Conservation (phyloP, 2,888 invertebrate species). For the Pherbina coryleti region DNA sequence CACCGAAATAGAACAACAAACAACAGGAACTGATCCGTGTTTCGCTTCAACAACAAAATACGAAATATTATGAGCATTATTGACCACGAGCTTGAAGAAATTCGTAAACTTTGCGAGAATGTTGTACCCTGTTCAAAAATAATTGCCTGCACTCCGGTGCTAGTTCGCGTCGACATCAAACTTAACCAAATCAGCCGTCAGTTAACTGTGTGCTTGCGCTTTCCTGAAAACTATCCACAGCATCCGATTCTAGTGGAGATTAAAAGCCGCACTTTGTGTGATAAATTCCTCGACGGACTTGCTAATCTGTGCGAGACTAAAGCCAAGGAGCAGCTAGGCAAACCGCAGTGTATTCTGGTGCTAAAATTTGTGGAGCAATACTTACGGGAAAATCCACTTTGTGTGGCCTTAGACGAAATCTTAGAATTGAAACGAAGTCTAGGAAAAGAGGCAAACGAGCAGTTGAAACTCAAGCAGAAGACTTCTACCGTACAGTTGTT, state of each 20-base stretch:
- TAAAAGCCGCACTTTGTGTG: slow-evolving; percentile 78
- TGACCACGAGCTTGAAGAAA: slow-evolving; percentile 76
- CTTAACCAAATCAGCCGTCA: slow-evolving; percentile 73
- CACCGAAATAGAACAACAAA: neutral
- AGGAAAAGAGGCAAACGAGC: slow-evolving; percentile 68
- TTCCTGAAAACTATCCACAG: slow-evolving; percentile 75
- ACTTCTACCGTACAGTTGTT: slow-evolving; percentile 74
- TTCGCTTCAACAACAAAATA: neutral
- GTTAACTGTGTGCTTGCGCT: slow-evolving; percentile 76
- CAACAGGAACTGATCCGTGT: neutral
- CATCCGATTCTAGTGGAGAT: slow-evolving; percentile 75
- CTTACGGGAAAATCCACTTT: slow-evolving; percentile 76
- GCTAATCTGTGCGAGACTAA: slow-evolving; percentile 74
- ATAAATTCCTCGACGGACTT: slow-evolving; percentile 75
- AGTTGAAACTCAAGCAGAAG: slow-evolving; percentile 78
- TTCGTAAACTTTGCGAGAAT: slow-evolving; percentile 75
- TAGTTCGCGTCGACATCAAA: slow-evolving; percentile 78
- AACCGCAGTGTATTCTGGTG: slow-evolving; percentile 73
- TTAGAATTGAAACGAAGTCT: slow-evolving; percentile 73
- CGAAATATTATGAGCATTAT: slow-evolving; percentile 73
- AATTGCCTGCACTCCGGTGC: slow-evolving; percentile 76
- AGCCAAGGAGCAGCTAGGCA: slow-evolving; percentile 73
- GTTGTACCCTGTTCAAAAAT: slow-evolving; percentile 75
- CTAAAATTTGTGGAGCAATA: slow-evolving; percentile 76
- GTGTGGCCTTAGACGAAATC: slow-evolving; percentile 81